Base-by-base conservation (phyloP, 2,888 invertebrate genomes). In the Xanthia icteritia region DNA sequence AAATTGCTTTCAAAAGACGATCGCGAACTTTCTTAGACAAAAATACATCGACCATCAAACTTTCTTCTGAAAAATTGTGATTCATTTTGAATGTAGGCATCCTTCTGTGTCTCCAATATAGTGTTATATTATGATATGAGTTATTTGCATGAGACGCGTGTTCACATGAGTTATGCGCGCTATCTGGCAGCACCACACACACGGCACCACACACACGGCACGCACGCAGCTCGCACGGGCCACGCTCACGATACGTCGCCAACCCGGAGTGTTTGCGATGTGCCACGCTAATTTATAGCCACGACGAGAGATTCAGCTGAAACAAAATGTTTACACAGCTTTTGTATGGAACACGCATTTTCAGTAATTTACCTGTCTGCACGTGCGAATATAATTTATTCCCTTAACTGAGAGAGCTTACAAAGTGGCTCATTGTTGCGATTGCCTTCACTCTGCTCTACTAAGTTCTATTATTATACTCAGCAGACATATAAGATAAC, bases 61-160 rank as follows among this genome's bases (percentile, higher is more conserved):
- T 51, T 48, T 31, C 65, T 15, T 20, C 23, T 9, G 48, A 31
- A 48, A 31, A 48, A 31, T 31, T 0, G 23, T 15, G 2, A 31
- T 31, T 48, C 8, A 67, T 66, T 48, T 48, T 31, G 27, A 48
- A 48, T 23, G 27, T 13, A 42, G 48, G 39, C 17, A 17, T 23
- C 27, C 72, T 81, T 77, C 63, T 83, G 68, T 20, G 20, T 75
- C 3, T 1, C 45, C 42, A 27, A 31, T 31, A 36, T 45, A 36
- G 48, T 64, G 39, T 73, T 20, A 31, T 15, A 4, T 54, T n/a
- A 36, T 23, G 39, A 17, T n/a, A n/a, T 56, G 39, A 80, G 77
- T 69, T 83, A 91, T 93, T 93, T 89, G 91, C 92, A 92, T 91
- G 88, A 89, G 89, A 89, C 85, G 85, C 88, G 84, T 90, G 91